Conservation (phyloP, 2,797 vertebrate species). For the Heterohyrax brucei region DNA sequence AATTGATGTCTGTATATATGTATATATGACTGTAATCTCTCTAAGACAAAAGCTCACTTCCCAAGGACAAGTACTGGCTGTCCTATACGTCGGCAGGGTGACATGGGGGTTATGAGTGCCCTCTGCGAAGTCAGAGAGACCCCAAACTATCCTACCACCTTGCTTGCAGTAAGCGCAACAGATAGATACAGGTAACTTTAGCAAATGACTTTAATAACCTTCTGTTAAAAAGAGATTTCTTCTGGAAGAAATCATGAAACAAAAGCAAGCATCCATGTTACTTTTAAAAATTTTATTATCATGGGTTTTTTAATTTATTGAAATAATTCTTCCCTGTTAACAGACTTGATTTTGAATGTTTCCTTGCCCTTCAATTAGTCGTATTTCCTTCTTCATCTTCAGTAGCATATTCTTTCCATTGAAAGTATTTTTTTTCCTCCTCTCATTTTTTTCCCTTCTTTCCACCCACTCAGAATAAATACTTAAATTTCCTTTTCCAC, state of each 20-base stretch:
- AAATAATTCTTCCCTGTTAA: conserved; percentile 7
- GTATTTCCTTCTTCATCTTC: background rate
- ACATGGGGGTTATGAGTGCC: background rate
- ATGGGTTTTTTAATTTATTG: background rate
- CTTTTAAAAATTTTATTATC: background rate
- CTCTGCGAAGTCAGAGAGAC: background rate
- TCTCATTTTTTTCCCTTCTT: background rate
- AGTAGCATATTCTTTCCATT: conserved; percentile 47
- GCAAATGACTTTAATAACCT: conserved; percentile 31
- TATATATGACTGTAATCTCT: background rate
- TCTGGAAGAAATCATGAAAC: background rate
- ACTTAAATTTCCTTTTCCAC: conserved; percentile 24
- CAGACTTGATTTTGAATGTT: conserved; percentile 30
- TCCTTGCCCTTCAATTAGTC: background rate
- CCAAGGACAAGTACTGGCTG: background rate
- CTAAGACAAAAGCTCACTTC: background rate
- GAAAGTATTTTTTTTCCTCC: background rate
- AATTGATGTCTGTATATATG: no score
- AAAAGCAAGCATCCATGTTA: background rate
- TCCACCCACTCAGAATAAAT: conserved; percentile 35
- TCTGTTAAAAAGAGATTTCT: conserved; percentile 24
- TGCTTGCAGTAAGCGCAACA: no score
- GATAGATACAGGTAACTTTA: background rate
- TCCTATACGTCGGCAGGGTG: background rate
- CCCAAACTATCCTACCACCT: background rate